Conservation (phyloP, 2,888 invertebrate genomes). For the Alloplasta piceator region DNA sequence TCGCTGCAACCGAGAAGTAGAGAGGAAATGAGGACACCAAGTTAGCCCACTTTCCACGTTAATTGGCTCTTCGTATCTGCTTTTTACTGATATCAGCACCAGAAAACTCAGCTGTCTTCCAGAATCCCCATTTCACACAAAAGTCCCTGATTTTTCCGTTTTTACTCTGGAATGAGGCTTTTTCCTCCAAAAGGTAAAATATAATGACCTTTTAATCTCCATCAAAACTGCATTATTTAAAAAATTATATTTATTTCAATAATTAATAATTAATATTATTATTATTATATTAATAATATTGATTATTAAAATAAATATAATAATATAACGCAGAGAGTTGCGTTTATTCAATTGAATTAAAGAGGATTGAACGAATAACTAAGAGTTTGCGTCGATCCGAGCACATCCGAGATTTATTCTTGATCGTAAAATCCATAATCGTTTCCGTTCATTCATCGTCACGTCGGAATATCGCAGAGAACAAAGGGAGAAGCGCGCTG, state of each 20-base stretch:
- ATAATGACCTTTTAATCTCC: no score
- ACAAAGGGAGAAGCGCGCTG: not conserved
- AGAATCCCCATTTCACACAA: no score
- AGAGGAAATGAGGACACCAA: constrained; percentile 38
- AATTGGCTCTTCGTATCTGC: constrained; percentile 69
- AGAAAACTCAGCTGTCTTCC: no score
- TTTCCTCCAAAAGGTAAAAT: no score
- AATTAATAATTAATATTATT: no score
- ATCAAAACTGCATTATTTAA: no score
- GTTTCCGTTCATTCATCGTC: constrained; percentile 14
- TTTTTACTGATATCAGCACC: no score
- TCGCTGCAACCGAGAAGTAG: constrained; percentile 21
- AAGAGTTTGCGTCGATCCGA: not conserved
- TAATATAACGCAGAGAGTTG: no score
- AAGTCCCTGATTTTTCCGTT: constrained; percentile 27
- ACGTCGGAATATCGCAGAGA: not conserved
- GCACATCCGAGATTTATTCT: constrained; percentile 1
- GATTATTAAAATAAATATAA: no score
- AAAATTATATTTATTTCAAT: no score
- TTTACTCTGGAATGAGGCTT: no score
- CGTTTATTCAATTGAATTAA: not conserved
- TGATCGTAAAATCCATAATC: constrained; percentile 9
- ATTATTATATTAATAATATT: no score
- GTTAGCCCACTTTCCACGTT: constrained; percentile 71
- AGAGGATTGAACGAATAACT: not conserved